These are phyloP conservation scores for Channa argus DNA, from an alignment of 2,113 vertebrate genomes.

Conservation along the genomic window DNA sequence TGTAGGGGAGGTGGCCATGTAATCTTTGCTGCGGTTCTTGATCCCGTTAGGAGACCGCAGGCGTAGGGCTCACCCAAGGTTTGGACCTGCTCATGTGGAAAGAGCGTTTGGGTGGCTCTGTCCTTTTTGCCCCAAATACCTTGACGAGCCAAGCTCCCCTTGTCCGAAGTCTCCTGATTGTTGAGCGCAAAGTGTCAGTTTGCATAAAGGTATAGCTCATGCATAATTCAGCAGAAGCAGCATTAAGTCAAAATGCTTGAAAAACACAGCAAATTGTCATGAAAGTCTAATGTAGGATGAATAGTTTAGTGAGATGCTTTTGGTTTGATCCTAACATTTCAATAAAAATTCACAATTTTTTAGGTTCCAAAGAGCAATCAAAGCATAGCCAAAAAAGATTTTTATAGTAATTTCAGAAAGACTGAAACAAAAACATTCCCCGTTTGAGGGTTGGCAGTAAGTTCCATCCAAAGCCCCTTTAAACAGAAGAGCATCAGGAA, in stretches of 20 bases:
- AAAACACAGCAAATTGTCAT: neutral
- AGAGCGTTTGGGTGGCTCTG: constrained; percentile 71
- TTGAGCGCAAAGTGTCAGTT: constrained; percentile 13
- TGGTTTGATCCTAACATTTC: neutral
- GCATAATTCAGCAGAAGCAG: constrained; percentile 37
- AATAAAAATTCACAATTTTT: constrained; percentile 5
- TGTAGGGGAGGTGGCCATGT: constrained; percentile 78
- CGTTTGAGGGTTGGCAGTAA: constrained; percentile 18
- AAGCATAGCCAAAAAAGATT: neutral
- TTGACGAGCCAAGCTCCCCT: constrained; percentile 44
- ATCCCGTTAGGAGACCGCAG: constrained; percentile 77
- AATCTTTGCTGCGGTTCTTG: constrained; percentile 81
- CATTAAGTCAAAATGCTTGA: constrained; percentile 9
- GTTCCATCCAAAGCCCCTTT: constrained; percentile 41
- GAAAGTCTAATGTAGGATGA: neutral
- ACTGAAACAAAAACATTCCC: constrained; percentile 20
- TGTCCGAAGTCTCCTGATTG: constrained; percentile 39
- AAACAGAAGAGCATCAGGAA: constrained; percentile 52
- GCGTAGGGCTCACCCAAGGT: constrained; percentile 58
- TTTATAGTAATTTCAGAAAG: constrained; percentile 21
- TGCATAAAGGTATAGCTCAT: constrained; percentile 45
- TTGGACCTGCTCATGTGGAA: constrained; percentile 82
- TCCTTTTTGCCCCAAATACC: constrained; percentile 78
- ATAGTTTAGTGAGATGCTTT: neutral
- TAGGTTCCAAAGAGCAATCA: neutral